phyloP scores from a whole-genome alignment of 1,140 invertebrate species.

The Drosophila simulans region DNA sequence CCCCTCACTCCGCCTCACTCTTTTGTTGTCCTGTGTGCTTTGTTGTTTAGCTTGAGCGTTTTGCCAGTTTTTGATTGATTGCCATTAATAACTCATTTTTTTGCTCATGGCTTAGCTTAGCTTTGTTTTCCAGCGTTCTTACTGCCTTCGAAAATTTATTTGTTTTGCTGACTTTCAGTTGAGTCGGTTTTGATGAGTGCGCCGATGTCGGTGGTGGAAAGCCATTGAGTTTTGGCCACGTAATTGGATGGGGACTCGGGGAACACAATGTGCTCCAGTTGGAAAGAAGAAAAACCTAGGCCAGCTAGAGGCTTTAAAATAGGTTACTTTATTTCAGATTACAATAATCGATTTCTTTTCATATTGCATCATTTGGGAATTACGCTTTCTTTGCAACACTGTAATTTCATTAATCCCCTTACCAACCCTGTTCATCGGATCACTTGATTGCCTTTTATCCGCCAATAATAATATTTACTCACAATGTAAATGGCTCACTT shows the following conservation, averaged over 20 bases:
- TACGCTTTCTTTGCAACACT: neutral
- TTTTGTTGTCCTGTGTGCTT: conserved; percentile 29
- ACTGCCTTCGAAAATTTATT: conserved; percentile 63
- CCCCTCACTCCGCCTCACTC: conserved; percentile 1
- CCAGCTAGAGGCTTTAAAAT: too few species aligned
- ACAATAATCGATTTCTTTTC: too few species aligned
- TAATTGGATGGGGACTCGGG: conserved; percentile 52
- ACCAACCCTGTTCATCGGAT: neutral
- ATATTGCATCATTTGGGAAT: too few species aligned
- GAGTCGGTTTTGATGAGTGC: conserved; percentile 49
- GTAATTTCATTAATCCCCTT: neutral
- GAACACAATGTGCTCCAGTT: conserved; percentile 16
- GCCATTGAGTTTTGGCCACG: conserved; percentile 23
- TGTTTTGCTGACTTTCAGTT: conserved; percentile 54
- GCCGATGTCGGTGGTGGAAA: conserved; percentile 21
- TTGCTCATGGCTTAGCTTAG: conserved; percentile 32
- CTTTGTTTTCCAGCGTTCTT: conserved; percentile 35
- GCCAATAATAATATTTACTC: neutral
- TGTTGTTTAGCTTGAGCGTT: conserved; percentile 52
- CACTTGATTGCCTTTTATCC: neutral
- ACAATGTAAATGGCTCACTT: neutral
- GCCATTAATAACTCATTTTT: conserved; percentile 81
- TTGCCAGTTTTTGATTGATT: conserved; percentile 75
- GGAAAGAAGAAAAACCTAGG: neutral
- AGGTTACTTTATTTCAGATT: too few species aligned